Evolutionary conservation across 2,888 invertebrate species (phyloP), one percentile per base, ranked within the genome.

Genomic region (Epinotia demarniana): DNA sequence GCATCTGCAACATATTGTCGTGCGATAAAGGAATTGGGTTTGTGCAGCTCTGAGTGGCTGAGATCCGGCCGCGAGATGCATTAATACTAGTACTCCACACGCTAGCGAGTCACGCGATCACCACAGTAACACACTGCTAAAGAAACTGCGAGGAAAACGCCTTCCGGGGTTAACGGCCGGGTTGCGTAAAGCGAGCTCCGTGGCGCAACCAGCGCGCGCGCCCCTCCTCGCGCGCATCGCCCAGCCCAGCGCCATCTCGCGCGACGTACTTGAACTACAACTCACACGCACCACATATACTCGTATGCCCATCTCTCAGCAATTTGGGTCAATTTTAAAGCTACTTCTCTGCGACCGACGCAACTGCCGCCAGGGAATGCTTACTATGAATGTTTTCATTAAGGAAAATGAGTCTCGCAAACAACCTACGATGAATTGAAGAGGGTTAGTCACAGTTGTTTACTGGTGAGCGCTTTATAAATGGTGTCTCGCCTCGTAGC

Each of bases 81-180:
- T 81, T 81, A 79, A 79, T 80, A 77, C 73, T 75, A 75, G 85
- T 83, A 83, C 84, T 81, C 79, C 83, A 86, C 91, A 92, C 89
- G 92, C 90, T 86, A 92, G 80, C 87, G 78, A 87, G 90, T 90
- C 93, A 94, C 92, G 93, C 93, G 90, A 93, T 85, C 86, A 81
- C 87, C 90, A 87, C 90, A 91, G 88, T 91, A 93, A 92, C 92
- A 92, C 86, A 92, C 89, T 91, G 90, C 83, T 90, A 91, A 92
- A 93, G 93, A 92, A 93, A 92, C 92, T 88, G 89, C 86, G 86
- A 92, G 92, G 93, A 92, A 93, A 94, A 92, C 89, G 91, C 87
- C 93, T 94, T 93, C 94, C 94, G 94, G 93, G 94, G 93, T 94
- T 89, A 94, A 93, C 81, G 92, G 87, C 91, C 93, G 87, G 84